Conservation (phyloP, 2,113 vertebrate species). For the human (Homo sapiens) region DNA sequence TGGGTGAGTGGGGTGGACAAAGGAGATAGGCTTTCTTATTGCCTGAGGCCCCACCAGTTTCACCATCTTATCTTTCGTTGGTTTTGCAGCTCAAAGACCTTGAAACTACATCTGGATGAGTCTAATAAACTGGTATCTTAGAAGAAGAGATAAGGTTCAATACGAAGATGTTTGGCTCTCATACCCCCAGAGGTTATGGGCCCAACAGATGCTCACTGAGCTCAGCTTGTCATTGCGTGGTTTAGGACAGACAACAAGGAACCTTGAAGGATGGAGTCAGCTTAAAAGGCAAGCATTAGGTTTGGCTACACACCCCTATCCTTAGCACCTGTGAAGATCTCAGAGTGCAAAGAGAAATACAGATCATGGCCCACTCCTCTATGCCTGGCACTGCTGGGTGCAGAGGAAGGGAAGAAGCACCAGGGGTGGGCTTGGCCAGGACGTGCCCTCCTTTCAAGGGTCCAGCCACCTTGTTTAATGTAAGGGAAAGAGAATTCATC, state of each 20-base stretch:
- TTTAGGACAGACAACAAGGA: background rate
- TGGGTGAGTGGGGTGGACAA: background rate
- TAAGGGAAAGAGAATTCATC: background rate
- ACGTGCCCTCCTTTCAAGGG: background rate
- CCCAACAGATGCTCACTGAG: background rate
- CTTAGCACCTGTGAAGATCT: background rate
- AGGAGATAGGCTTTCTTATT: background rate
- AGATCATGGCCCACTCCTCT: background rate
- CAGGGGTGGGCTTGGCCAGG: background rate
- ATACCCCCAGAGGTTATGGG: background rate
- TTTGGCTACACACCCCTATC: background rate
- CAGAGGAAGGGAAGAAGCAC: background rate
- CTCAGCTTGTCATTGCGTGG: background rate
- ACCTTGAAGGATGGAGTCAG: background rate
- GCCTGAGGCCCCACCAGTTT: background rate
- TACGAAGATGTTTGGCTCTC: background rate
- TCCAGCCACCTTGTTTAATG: background rate
- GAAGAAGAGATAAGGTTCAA: background rate
- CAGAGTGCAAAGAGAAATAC: background rate
- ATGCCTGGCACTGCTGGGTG: background rate
- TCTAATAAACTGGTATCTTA: background rate
- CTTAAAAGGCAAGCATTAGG: background rate
- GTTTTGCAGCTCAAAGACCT: background rate
- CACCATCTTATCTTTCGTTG: background rate
- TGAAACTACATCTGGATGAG: background rate